Base-by-base conservation (phyloP, 2,888 invertebrate genomes). In the Pollenia angustigena region DNA sequence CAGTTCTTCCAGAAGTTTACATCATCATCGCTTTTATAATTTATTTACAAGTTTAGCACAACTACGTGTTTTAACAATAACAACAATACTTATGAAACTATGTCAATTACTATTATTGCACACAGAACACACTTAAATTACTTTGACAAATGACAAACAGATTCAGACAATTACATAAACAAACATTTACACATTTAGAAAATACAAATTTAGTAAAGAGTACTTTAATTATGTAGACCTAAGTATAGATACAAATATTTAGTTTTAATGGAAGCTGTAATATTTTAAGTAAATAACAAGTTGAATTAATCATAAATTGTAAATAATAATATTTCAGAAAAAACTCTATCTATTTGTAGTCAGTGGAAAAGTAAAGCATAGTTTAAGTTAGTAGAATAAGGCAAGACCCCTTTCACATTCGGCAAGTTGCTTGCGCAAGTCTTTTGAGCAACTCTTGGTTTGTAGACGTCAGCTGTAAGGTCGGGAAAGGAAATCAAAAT, bases 71-170 rank as follows among this genome's bases (percentile, higher is more conserved):
- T 87, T 92, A 50, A 89, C 90, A 87, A 90, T 89, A 64, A 90
- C 89, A 85, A 89, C 91, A 69, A 90, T 90, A 62, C 84, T 91
- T 89, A 91, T 90, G 75, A 89, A 88, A 62, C 88, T 89, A 48
- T 90, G 91, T 71, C 92, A 91, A 82, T 91, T 92, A 90, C 86
- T 90, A 58, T 87, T 76, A 69, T 66, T 90, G 64, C 88, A 89
- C 83, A 89, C 90, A 79, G 90, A 90, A 80, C 81, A 90, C 54
- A 91, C 90, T 88, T 91, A 91, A 87, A 88, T 85, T 91, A 90
- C 89, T 89, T 90, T 87, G 90, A 90, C 90, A 90, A 23, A 23
- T 23, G 23, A 23, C 23, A 2, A 23, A 23, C 23, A 23, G 23
- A 23, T 23, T 23, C 23, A 23, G 23, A 23, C 23, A 90, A 91